Percentiles rank a stretch among this genome's conserved stretches.
phyloP scores from a whole-genome alignment of 2,888 invertebrate genomes.

The Seira musarum region DNA sequence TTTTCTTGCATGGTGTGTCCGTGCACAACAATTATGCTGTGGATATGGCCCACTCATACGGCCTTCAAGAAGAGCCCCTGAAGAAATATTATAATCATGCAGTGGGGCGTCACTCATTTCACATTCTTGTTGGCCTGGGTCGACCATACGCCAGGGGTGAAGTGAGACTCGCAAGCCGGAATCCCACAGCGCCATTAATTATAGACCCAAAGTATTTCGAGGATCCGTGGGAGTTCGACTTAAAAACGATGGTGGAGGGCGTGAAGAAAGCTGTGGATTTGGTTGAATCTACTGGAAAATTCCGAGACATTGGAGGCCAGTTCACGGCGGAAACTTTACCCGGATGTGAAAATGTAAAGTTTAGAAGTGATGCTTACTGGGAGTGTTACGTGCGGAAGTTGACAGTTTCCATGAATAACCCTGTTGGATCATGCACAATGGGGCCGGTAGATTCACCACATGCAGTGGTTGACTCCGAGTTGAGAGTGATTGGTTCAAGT shows the following conservation, averaged over 20 bases:
- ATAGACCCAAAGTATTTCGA: constrained; percentile 66
- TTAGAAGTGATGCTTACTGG: constrained; percentile 49
- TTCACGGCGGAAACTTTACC: constrained; percentile 47
- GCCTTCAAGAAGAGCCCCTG: constrained; percentile 43
- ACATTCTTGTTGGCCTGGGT: constrained; percentile 39
- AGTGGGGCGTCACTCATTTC: constrained; percentile 57
- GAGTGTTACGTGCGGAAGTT: constrained; percentile 49
- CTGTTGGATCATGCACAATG: constrained; percentile 52
- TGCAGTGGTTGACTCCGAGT: constrained; percentile 53
- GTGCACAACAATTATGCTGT: constrained; percentile 39
- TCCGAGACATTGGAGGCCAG: constrained; percentile 34
- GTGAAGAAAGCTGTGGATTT: constrained; percentile 49
- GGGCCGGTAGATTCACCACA: constrained; percentile 31
- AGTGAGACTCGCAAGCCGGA: constrained; percentile 31
- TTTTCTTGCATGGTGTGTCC: constrained; percentile 47
- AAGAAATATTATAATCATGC: constrained; percentile 54
- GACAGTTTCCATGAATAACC: constrained; percentile 40
- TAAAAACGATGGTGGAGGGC: constrained; percentile 56
- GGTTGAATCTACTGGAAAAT: constrained; percentile 49
- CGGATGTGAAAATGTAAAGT: constrained; percentile 37
- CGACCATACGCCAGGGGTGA: constrained; percentile 60
- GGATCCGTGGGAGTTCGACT: constrained; percentile 39
- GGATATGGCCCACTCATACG: constrained; percentile 43
- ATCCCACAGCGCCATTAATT: constrained; percentile 31
- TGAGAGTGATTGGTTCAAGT: constrained; percentile 53